Base-by-base conservation (phyloP, 2,113 vertebrate species). In the Oncorhynchus kisutch region DNA sequence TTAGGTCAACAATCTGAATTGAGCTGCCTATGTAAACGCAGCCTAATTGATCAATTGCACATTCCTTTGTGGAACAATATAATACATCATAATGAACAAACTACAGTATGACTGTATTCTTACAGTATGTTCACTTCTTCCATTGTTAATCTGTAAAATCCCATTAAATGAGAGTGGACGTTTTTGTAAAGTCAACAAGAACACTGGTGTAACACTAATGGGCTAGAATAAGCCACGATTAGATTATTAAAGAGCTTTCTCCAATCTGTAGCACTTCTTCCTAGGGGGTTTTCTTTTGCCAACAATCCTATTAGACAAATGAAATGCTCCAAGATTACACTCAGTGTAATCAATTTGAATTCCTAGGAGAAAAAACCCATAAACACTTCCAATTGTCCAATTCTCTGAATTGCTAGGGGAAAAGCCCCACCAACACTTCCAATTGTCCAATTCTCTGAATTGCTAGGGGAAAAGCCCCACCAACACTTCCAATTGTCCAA, bases 271-370 rank as follows among this genome's bases (percentile, higher is more conserved):
- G 39, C 39, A 45, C 34, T 68, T 69, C 69, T 66, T 78, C 67
- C 54, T 67, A 84, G 48, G 34, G 31, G 25, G 13, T 5, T 76
- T 70, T 12, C 64, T 76, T 12, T 73, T 89, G 85, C 87, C 87
- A 89, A 86, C 78, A 90, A 87, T 82, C 78, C 87, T 76, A 71
- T 88, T 85, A 86, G 25, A 72, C 77, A 84, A 82, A 91, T 88
- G 49, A 87, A 89, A 78, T 57, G 68, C 70, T 82, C 78, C 81
- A 74, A 78, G 66, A 83, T 66, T 66, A 75, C 71, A 67, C 85
- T 59, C 74, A 70, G 75, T 70, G 64, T 69, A 76, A 88, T 80
- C 76, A 82, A 85, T 86, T 70, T 77, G 34, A 67, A 65, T 80
- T 62, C 81, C 54, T 62, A 51, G n/a, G 13, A 77, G 31, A 11